Evolutionary conservation across 2,113 vertebrate genomes (phyloP), one percentile per base, ranked within the genome.

Genomic region (Salvelinus namaycush): DNA sequence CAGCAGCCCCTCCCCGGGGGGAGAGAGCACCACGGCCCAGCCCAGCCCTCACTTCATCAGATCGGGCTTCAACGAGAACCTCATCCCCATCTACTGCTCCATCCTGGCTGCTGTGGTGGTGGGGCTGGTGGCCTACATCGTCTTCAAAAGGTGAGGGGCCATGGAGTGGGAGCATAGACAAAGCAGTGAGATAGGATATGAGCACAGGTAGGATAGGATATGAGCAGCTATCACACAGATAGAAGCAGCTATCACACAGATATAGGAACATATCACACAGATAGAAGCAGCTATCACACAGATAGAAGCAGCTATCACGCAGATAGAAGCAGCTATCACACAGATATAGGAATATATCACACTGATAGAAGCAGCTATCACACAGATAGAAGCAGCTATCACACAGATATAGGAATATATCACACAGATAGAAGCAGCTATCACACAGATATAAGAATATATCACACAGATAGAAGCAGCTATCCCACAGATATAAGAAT

Each of bases 41-140:
- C 92, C 95, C 73, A 95, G 95, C 0, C 94, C 95, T 44, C 95
- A 91, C 0, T 94, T 97, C 13, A 89, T 95, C 20, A 94, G 93
- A 72, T 90, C 88, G 0, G 95, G 95, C 60, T 90, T 95, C 3
- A 87, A 95, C 0, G 95, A 98, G 91, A 98, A 96, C 92, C 96
- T 99, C 87, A 99, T 99, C 87, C 97, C 98, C 0, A 96, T 99
- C 85, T 99, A 98, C 83, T 99, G 97, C 92, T 99, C 98, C 85
- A 97, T 98, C 93, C 93, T 99, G 91, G 97, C 98, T 0, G 97
- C 97, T 0, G 96, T 98, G 84, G 95, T 98, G 57, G 95, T 97
- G 83, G 97, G 97, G 70, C 90, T 99, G 0, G 94, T 97, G 86
- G 97, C 97, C 5, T 99, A 97, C 86, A 95, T 99, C 0, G 93